Conservation (phyloP, 2,888 invertebrate species). For the Anticlea derivata region DNA sequence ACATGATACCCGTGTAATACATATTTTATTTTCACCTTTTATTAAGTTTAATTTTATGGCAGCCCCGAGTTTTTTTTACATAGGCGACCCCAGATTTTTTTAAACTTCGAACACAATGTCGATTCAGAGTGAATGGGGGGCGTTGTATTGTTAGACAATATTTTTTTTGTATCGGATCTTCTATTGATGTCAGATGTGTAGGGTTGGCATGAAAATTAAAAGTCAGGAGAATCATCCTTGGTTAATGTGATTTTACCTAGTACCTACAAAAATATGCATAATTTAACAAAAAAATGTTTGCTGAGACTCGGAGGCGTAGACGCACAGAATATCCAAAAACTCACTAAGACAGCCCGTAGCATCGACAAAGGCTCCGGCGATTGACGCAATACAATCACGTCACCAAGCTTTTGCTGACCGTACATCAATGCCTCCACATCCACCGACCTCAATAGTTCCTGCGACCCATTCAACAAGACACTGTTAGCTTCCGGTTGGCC, state of each 20-base stretch:
- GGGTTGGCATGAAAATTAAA: constrained; percentile 40
- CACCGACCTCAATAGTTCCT: constrained; percentile 72
- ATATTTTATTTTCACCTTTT: constrained; percentile 81
- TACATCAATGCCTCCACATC: constrained; percentile 52
- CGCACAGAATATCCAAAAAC: too few relatives aligned
- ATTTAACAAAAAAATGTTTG: too few relatives aligned
- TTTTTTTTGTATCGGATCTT: constrained; percentile 62
- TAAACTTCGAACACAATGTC: constrained; percentile 56
- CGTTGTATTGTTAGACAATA: constrained; percentile 80
- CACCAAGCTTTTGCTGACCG: constrained; percentile 43
- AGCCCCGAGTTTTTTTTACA: constrained; percentile 53
- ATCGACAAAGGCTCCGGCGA: constrained; percentile 6
- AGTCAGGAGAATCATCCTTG: background rate
- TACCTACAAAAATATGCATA: too few relatives aligned
- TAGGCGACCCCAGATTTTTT: constrained; percentile 57
- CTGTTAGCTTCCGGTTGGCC: constrained; percentile 76
- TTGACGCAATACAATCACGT: constrained; percentile 5
- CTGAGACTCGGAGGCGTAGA: too few relatives aligned
- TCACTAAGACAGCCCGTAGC: background rate
- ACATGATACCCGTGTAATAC: constrained; percentile 83
- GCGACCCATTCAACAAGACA: constrained; percentile 73
- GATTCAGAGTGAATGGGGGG: constrained; percentile 68
- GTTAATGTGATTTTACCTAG: too few relatives aligned
- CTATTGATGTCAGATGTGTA: constrained; percentile 45
- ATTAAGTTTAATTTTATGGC: constrained; percentile 80